Evolutionary conservation across 1,140 invertebrate species (phyloP), one percentile per base, ranked within the genome.

Genomic region (Leptestheria dahalacensis): DNA sequence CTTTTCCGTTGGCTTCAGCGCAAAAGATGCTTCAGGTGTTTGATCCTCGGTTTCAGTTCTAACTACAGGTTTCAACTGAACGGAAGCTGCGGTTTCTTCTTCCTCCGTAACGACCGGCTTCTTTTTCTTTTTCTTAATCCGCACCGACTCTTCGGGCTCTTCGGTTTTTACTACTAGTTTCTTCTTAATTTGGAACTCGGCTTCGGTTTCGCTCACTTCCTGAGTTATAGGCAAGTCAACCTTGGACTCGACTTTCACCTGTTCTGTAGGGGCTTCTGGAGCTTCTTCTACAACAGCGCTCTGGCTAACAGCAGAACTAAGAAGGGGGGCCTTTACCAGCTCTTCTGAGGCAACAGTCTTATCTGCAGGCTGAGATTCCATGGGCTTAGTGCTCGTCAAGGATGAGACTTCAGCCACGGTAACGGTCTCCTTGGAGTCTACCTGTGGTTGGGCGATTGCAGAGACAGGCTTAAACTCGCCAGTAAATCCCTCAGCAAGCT

Each of bases 91-190:
- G 6, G 6, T 28, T 46, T 71, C 66, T 61, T 77, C 69, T 49
- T 70, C 66, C 63, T 74, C 72, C 60, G 73, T 74, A 1, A 59
- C 60, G 15, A 57, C 55, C 9, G 66, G 60, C 59, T 71, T 75
- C 59, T 71, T 74, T 62, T 70, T 72, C 50, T 57, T 62, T 48
- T 66, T 65, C 52, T 64, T 63, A 2, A 67, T 68, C 24, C 64
- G 69, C 18, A 75, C 74, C 21, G 58, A 52, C 1, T 25, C 41
- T 24, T 15, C 15, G 11, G 61, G 64, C 52, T 68, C 61, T 21
- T 47, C 65, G 60, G 60, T 63, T 2, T 65, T 66, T 61, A 67
- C 62, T 66, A 65, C 33, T 46, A 21, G 51, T 50, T 61, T 48
- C 41, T 33, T 61, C 47, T 60, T 67, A 57, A 57, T 23, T 57